Base-by-base conservation (phyloP, 2,113 vertebrate species). In the Apodemus sylvaticus region DNA sequence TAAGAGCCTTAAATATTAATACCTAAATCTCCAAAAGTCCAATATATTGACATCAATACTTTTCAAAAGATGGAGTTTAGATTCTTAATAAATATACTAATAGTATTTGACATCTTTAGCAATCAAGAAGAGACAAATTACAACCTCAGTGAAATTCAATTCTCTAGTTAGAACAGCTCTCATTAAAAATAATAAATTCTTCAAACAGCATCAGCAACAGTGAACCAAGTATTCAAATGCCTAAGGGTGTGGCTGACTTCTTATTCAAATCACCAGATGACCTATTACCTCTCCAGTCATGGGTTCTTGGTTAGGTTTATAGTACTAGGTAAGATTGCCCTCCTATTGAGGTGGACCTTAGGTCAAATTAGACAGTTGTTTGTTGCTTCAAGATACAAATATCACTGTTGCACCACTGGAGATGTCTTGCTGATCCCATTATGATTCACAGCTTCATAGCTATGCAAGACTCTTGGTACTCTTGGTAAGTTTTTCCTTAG, bases 11-110 rank as follows among this genome's bases (percentile, higher is more conserved):
- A 83, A 62, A 31, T 82, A 58, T 39, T 82, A 58, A 62, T 45
- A 19, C 2, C 2, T 1, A 62, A 83, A 42, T 42, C 0, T 2
- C 22, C 7, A 62, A 64, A 62, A 17, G 1, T 39, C 19, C 1
- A n/a, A 58, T 39, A 22, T 58, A 82, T 12, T 39, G 20, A 31
- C 60, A 62, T 62, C 36, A 62, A 62, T 16, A 42, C 12, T 62
- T 83, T 29, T 83, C n/a, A 39, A 29, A 83, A 31, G 14, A 19
- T 83, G 14, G 62, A 64, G 19, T 62, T 42, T 62, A 2, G 26
- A 11, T 42, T 39, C 22, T 42, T 26, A 83, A 42, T 42, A 83
- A 62, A 62, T 62, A 10, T 45, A 36, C 16, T 62, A 60, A 45
- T 83, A 39, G 3, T 58, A 29, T 62, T 83, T 62, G 62, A 42